These are phyloP conservation scores for Cephus runcator DNA, from an alignment of 2,888 invertebrate genomes.

Conservation along the genomic window DNA sequence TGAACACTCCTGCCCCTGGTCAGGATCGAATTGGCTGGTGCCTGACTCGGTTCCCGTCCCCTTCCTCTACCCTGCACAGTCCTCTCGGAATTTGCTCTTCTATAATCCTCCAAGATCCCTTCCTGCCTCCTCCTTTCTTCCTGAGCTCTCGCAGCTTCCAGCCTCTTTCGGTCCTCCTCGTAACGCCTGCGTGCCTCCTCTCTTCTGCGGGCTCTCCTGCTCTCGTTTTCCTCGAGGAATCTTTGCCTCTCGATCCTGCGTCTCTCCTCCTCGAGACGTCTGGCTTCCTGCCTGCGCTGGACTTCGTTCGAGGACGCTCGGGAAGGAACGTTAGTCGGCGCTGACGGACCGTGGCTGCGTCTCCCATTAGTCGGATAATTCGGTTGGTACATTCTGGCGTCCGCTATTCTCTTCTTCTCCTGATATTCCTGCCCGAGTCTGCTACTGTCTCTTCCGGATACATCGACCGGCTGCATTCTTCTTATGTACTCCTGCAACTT, in stretches of 20 bases:
- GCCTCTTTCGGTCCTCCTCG: constrained; percentile 19
- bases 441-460: constrained; percentile 3
- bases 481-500: constrained; percentile 48
- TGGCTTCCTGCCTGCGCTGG: constrained; percentile 20
- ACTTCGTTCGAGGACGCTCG: constrained; percentile 24
- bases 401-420: neutral
- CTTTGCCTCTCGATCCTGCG: constrained; percentile 17
- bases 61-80: constrained; percentile 13
- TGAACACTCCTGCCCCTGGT: constrained; percentile 11
- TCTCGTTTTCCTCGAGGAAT: constrained; percentile 9
- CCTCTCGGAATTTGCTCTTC: constrained; percentile 29
- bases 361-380: constrained; percentile 14
- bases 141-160: constrained; percentile 7
- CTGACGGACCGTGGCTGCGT: constrained; percentile 42
- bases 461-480: constrained; percentile 47
- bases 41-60: constrained; percentile 24
- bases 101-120: constrained; percentile 2
- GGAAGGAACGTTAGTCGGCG: constrained; percentile 32
- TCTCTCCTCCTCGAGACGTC: constrained; percentile 14
- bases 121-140: neutral
- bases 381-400: neutral
- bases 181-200: constrained; percentile 33
- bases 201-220: constrained; percentile 30
- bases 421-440: neutral
- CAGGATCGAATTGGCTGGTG: constrained; percentile 11